Conservation (phyloP, 2,888 invertebrate genomes). For the Macrosiphum euphorbiae region DNA sequence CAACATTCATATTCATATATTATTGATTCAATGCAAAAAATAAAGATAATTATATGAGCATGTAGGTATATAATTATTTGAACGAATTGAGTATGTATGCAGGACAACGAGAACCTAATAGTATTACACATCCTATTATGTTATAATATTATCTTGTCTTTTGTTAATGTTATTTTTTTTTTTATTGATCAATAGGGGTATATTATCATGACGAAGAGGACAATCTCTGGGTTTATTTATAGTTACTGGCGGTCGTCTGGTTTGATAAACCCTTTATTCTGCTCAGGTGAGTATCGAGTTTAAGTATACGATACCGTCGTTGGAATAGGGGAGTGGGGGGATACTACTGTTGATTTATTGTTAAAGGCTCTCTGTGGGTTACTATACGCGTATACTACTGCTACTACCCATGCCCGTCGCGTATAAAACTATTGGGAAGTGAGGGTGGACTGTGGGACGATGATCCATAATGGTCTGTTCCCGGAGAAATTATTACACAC, state of each 20-base stretch:
- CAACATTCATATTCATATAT: not conserved
- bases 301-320: slow-evolving; percentile 3
- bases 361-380: slow-evolving; percentile 1
- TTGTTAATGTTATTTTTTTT: slow-evolving; percentile 21
- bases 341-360: slow-evolving; percentile 55
- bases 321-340: not conserved
- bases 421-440: not conserved
- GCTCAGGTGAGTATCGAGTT: slow-evolving; percentile 60
- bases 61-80: not conserved
- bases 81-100: not conserved
- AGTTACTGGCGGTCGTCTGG: not conserved
- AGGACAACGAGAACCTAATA: not conserved
- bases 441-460: not conserved
- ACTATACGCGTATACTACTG: not conserved
- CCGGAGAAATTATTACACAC: slow-evolving; percentile 45
- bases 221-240: slow-evolving; percentile 48
- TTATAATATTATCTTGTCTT: not conserved
- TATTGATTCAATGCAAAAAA: not conserved
- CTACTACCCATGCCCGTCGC: not conserved
- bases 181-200: slow-evolving; percentile 34
- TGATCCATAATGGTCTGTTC: slow-evolving; percentile 31
- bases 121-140: not conserved
- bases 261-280: slow-evolving; percentile 54
- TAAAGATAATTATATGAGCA: not conserved
- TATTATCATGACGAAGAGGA: not conserved